Base-by-base conservation (phyloP, 2,888 invertebrate genomes). In the Cepaea hortensis region DNA sequence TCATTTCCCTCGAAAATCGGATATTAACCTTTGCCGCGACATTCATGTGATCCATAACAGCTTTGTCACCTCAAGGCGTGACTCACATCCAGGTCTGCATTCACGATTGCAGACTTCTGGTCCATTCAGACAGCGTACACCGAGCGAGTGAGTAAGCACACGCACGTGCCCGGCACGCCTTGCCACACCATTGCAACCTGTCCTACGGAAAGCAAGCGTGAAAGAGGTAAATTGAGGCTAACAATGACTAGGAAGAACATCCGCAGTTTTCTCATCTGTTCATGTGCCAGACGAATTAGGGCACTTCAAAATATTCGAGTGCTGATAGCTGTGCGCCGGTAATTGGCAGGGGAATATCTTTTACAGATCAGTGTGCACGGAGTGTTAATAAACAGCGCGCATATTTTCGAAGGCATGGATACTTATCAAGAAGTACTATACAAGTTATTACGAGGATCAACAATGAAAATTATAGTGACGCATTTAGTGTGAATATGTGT, bases 211-310 rank as follows among this genome's bases (percentile, higher is more conserved):
- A 76, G 23, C 50, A 50, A 20, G 50, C 76, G 76, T 76, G 76
- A 76, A 76, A 20, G 50, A 76, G 48, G 76, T 50, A 76, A 76
- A 76, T 76, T 48, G 76, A 48, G 20, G 48, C 15, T 76, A 76
- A 76, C 76, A 23, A 50, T 76, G 76, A 50, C 3, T 50, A 50
- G 76, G 20, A 18, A 50, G 50, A 76, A 50, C 48, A 76, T 50
- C 15, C 76, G 20, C 76, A 55, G 48, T 20, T 18, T 20, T 76
- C 48, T 46, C 55, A 48, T n/a, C n/a, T 76, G 20, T 76, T 9
- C 50, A 48, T 2, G 50, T 50, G 76, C 50, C 50, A 76, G 76
- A 50, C 76, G 50, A 50, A 50, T 76, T 35, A 18, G 50, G 50
- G 48, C 20, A 76, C 4, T n/a, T 50, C 1, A 55, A 55, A 11